phyloP scores from a whole-genome alignment of 2,888 invertebrate genomes.

The Anoplius nigerrimus region DNA sequence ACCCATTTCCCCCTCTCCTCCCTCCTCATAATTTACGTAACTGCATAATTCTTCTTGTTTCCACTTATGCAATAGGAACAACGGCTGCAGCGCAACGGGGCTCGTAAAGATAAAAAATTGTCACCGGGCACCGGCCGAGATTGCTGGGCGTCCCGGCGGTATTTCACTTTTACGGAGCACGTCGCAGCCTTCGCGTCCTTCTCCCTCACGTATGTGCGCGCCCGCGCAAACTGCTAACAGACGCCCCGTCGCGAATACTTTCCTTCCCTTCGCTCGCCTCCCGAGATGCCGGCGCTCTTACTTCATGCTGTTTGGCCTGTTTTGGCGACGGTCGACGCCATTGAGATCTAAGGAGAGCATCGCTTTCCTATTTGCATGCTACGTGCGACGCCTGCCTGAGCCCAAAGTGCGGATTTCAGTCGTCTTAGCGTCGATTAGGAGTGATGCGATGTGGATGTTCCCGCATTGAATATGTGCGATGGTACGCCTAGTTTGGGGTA shows the following conservation, averaged over 20 bases:
- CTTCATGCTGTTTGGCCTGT: not conserved
- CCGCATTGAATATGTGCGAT: too few relatives aligned
- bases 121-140: constrained; percentile 56
- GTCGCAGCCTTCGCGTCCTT: constrained; percentile 33
- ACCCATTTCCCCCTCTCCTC: constrained; percentile 56
- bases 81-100: constrained; percentile 40
- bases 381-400: not conserved
- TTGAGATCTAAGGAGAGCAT: constrained; percentile 39
- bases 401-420: too few relatives aligned
- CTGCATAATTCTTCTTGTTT: constrained; percentile 70
- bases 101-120: constrained; percentile 70
- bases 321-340: constrained; percentile 12
- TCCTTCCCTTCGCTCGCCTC: constrained; percentile 6
- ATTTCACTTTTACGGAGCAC: constrained; percentile 62
- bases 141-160: constrained; percentile 53
- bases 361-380: not conserved
- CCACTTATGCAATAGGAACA: constrained; percentile 66
- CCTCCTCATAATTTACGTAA: constrained; percentile 67
- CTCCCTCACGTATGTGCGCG: too few relatives aligned
- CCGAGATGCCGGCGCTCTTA: too few relatives aligned
- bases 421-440: too few relatives aligned
- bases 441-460: too few relatives aligned
- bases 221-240: too few relatives aligned
- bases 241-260: not conserved
- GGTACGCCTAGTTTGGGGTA: too few relatives aligned